Conservation (phyloP, 2,888 invertebrate species). For the Cenopis cana region DNA sequence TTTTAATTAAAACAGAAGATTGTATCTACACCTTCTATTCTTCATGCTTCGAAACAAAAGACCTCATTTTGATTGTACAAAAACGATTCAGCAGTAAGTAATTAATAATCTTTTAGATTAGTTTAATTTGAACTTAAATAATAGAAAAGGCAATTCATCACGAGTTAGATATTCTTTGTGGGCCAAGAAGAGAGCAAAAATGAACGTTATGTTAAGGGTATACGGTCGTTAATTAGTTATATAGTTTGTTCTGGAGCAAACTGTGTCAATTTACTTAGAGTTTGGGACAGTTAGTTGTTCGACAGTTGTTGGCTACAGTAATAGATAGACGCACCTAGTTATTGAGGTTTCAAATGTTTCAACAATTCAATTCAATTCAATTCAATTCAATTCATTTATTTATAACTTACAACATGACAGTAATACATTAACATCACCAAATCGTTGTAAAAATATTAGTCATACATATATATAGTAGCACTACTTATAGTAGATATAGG, state of each 20-base stretch:
- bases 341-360: not conserved
- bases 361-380: too few relatives aligned
- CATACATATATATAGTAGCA: too few relatives aligned
- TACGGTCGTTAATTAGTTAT: constrained; percentile 29
- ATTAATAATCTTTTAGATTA: constrained; percentile 48
- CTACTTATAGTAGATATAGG: too few relatives aligned
- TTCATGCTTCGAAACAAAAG: constrained; percentile 31
- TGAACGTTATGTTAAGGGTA: constrained; percentile 21
- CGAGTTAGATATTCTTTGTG: constrained; percentile 46
- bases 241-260: constrained; percentile 12
- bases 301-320: constrained; percentile 10
- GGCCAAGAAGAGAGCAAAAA: constrained; percentile 8
- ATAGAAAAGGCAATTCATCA: constrained; percentile 51
- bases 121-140: constrained; percentile 48
- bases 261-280: constrained; percentile 28
- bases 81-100: constrained; percentile 45
- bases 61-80: constrained; percentile 38
- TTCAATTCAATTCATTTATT: too few relatives aligned
- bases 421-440: too few relatives aligned
- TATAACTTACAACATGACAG: too few relatives aligned
- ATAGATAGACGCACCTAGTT: constrained; percentile 3
- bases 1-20: constrained; percentile 5
- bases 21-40: constrained; percentile 17
- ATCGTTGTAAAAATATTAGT: too few relatives aligned
- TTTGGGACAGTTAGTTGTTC: constrained; percentile 28